Percentiles rank a stretch among this genome's conserved stretches.
These are phyloP conservation scores for Diaperis boleti DNA, from an alignment of 2,888 invertebrate genomes.

Conservation along the genomic window DNA sequence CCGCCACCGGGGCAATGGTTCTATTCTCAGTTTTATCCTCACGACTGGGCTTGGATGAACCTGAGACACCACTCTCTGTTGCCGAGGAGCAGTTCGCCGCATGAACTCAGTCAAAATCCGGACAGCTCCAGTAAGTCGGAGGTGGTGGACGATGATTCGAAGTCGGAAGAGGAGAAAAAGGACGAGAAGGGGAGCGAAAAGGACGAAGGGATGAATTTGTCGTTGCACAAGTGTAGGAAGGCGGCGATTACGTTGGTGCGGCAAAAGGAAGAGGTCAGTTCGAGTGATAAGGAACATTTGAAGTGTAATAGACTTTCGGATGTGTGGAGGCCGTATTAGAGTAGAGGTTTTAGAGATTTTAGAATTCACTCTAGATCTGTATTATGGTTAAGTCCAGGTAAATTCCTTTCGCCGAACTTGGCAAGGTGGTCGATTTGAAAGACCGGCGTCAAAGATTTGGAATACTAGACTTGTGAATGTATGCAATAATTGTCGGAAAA, in stretches of 20 bases:
- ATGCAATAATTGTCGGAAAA: no score
- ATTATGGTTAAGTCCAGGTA: neutral
- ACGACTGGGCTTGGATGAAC: slow-evolving; percentile 78
- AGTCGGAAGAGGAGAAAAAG: slow-evolving; percentile 22
- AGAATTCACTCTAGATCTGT: slow-evolving; percentile 13
- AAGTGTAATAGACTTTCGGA: slow-evolving; percentile 72
- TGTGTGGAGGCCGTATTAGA: slow-evolving; percentile 83
- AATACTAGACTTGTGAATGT: no score
- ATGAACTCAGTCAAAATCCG: slow-evolving; percentile 54
- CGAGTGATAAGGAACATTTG: slow-evolving; percentile 57
- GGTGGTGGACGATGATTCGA: slow-evolving; percentile 51
- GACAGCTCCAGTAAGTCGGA: slow-evolving; percentile 57
- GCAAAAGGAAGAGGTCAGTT: slow-evolving; percentile 65
- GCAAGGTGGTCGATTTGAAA: neutral
- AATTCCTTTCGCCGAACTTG: slow-evolving; percentile 17
- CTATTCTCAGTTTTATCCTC: slow-evolving; percentile 81
- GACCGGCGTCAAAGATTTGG: neutral
- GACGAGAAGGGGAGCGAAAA: slow-evolving; percentile 33
- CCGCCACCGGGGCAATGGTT: slow-evolving; percentile 85
- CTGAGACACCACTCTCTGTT: slow-evolving; percentile 60
- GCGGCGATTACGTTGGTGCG: slow-evolving; percentile 63
- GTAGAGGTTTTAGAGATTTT: slow-evolving; percentile 9
- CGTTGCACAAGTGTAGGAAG: slow-evolving; percentile 60
- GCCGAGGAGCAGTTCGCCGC: slow-evolving; percentile 46
- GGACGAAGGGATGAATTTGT: slow-evolving; percentile 62